Percentiles rank a stretch among this genome's conserved stretches.
These are phyloP conservation scores for Icerya purchasi DNA, from an alignment of 2,888 invertebrate species.

Conservation along the genomic window DNA sequence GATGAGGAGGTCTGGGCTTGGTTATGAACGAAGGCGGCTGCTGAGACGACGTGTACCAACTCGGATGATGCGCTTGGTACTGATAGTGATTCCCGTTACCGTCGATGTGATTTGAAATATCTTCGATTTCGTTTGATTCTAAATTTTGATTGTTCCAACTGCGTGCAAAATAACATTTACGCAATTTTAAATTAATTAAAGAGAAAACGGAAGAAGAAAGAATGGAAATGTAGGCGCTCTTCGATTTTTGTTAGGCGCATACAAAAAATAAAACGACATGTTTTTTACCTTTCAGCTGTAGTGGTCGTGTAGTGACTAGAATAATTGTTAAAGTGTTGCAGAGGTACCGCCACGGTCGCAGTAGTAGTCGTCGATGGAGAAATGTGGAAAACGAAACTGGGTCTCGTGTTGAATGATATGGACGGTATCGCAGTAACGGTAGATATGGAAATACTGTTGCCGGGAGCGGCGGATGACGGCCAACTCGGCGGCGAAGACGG, in stretches of 20 bases:
- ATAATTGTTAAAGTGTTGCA: slow-evolving; percentile 16
- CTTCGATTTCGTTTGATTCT: slow-evolving; percentile 11
- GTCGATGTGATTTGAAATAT: slow-evolving; percentile 12
- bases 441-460: slow-evolving; percentile 25
- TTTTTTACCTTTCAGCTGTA: slow-evolving; percentile 8
- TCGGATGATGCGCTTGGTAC: slow-evolving; percentile 11
- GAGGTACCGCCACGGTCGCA: slow-evolving; percentile 20
- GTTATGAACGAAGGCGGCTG: slow-evolving; percentile 11
- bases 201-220: too few relatives aligned
- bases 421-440: slow-evolving; percentile 22
- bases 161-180: background rate
- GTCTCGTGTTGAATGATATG: slow-evolving; percentile 17
- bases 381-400: slow-evolving; percentile 16
- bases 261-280: too few relatives aligned
- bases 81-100: slow-evolving; percentile 3
- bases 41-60: background rate
- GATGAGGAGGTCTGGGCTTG: slow-evolving; percentile 13
- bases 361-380: slow-evolving; percentile 17
- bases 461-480: slow-evolving; percentile 22
- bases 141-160: slow-evolving; percentile 11
- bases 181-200: too few relatives aligned
- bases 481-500: background rate
- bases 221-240: background rate
- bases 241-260: background rate
- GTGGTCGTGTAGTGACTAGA: slow-evolving; percentile 15